Conservation (phyloP, 1,140 invertebrate genomes). For the Leptopilina boulardi region DNA sequence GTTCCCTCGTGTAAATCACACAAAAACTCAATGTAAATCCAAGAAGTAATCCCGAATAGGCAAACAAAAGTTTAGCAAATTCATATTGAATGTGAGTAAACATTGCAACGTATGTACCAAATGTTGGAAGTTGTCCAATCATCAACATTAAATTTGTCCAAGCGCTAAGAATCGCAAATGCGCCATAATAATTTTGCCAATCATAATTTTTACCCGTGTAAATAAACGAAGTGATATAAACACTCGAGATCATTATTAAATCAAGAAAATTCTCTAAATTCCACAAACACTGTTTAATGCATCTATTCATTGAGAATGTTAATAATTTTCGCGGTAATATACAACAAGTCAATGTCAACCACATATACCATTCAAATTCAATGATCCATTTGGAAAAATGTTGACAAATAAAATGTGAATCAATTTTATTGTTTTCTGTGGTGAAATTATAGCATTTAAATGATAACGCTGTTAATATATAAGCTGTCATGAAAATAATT, state of each 20-base stretch:
- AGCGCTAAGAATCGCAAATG: constrained; percentile 79
- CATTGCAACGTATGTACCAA: constrained; percentile 82
- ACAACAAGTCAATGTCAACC: constrained; percentile 75
- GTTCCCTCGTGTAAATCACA: constrained; percentile 80
- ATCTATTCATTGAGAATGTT: constrained; percentile 78
- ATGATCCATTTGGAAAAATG: constrained; percentile 74
- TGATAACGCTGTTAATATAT: constrained; percentile 77
- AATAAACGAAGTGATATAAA: constrained; percentile 76
- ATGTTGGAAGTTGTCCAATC: constrained; percentile 81
- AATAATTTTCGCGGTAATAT: constrained; percentile 78
- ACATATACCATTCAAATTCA: constrained; percentile 78
- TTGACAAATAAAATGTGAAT: constrained; percentile 73
- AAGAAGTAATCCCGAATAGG: constrained; percentile 80
- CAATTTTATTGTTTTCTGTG: constrained; percentile 56
- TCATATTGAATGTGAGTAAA: constrained; percentile 81
- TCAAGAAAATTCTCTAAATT: constrained; percentile 80
- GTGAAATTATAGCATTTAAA: constrained; percentile 71
- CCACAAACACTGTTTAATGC: constrained; percentile 78
- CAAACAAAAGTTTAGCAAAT: constrained; percentile 79
- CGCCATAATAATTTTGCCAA: constrained; percentile 81
- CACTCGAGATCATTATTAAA: constrained; percentile 78
- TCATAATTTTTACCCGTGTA: constrained; percentile 74
- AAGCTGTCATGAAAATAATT: constrained; percentile 78
- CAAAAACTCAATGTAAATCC: constrained; percentile 82
- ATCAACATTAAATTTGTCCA: constrained; percentile 82